These are phyloP conservation scores for Regulus satrapa DNA, from an alignment of 2,113 vertebrate genomes.

Conservation along the genomic window DNA sequence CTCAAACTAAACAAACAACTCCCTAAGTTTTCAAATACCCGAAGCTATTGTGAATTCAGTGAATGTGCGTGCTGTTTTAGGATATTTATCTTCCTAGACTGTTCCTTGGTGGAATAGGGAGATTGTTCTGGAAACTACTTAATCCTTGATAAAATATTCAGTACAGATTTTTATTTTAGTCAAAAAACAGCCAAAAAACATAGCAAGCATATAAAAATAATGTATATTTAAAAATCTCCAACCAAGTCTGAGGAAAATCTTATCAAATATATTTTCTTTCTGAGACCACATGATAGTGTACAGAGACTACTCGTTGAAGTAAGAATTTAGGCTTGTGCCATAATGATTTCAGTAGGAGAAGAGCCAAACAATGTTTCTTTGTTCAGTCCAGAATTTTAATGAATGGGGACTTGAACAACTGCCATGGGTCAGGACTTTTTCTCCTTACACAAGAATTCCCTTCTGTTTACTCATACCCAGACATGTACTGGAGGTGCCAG, in stretches of 20 bases:
- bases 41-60: not conserved
- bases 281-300: not conserved
- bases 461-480: not conserved
- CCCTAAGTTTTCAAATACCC: not conserved
- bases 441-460: not conserved
- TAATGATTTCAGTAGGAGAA: not conserved
- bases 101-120: not conserved
- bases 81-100: not conserved
- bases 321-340: not conserved
- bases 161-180: not conserved
- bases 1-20: not conserved
- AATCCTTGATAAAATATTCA: not conserved
- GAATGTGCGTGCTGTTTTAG: not conserved
- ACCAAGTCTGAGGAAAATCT: not conserved
- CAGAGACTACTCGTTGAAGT: not conserved
- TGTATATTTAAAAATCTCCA: not conserved
- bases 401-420: not conserved
- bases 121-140: not conserved
- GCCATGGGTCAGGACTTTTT: not conserved
- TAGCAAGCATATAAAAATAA: not conserved
- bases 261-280: not conserved
- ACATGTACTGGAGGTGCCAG: not conserved
- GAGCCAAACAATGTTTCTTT: not conserved
- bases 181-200: not conserved
- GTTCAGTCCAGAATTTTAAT: not conserved